phyloP scores from a whole-genome alignment of 2,113 vertebrate genomes.

The Picathartes gymnocephalus region DNA sequence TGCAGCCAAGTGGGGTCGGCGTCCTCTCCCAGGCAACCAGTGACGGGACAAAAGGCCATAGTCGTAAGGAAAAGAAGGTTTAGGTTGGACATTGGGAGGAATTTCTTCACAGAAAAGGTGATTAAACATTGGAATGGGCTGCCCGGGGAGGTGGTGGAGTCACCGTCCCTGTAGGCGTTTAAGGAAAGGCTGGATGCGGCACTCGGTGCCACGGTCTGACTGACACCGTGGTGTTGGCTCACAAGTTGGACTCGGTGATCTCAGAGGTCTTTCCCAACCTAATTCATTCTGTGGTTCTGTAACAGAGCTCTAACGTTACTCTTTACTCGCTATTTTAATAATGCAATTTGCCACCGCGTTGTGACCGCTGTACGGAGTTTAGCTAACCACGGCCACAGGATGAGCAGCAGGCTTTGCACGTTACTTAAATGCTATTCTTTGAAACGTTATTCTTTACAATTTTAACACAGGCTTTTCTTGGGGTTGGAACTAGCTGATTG shows the following conservation, averaged over 20 bases:
- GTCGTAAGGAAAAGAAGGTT: no score
- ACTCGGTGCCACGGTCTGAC: rapidly evolving
- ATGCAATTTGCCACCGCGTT: not conserved
- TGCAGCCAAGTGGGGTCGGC: not conserved
- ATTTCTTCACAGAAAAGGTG: not conserved
- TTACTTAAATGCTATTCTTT: rapidly evolving
- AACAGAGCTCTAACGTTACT: not conserved
- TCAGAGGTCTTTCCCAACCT: not conserved
- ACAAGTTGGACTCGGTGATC: rapidly evolving
- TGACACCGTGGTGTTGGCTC: rapidly evolving
- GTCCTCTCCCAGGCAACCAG: not conserved
- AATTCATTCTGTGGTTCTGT: rapidly evolving
- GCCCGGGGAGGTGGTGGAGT: not conserved
- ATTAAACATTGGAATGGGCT: not conserved
- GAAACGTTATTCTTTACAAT: not conserved
- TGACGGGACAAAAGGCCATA: rapidly evolving
- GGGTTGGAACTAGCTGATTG: rapidly evolving
- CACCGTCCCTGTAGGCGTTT: not conserved
- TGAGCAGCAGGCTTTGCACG: rapidly evolving
- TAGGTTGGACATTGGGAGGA: no score
- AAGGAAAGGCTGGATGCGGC: rapidly evolving
- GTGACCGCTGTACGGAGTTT: not conserved
- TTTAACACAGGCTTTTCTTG: rapidly evolving
- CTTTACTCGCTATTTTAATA: not conserved
- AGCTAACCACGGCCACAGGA: not conserved